Percentiles rank a stretch among this genome's conserved stretches.
These are phyloP conservation scores for Drosophila borborema DNA, from an alignment of 2,888 invertebrate genomes.

Conservation along the genomic window DNA sequence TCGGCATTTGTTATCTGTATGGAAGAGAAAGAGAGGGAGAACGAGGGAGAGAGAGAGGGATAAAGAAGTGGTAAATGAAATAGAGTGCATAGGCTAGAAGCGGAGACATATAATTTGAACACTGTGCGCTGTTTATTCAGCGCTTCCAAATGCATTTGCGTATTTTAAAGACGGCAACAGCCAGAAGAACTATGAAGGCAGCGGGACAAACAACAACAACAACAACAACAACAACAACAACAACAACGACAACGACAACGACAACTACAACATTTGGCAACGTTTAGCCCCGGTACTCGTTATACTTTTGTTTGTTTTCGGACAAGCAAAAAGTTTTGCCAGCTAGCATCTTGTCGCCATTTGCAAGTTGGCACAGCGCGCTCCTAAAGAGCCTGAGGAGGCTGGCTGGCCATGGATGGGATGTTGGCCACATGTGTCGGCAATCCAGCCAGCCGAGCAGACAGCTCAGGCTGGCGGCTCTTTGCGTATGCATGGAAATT, in stretches of 20 bases:
- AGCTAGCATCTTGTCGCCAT: slow-evolving; percentile 78
- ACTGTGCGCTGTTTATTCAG: slow-evolving; percentile 62
- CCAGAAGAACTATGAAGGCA: slow-evolving; percentile 1
- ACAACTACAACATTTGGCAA: slow-evolving; percentile 68
- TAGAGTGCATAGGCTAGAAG: neutral
- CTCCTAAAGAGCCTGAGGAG: slow-evolving; percentile 13
- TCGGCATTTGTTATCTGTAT: slow-evolving; percentile 83
- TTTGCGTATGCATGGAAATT: slow-evolving; percentile 74
- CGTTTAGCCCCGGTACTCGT: slow-evolving; percentile 65
- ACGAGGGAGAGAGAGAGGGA: slow-evolving; percentile 26
- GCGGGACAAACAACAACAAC: neutral
- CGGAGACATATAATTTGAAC: slow-evolving; percentile 38
- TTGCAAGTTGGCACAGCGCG: slow-evolving; percentile 73
- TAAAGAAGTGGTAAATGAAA: neutral
- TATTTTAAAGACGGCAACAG: slow-evolving; percentile 62
- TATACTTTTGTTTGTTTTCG: slow-evolving; percentile 68
- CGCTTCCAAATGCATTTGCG: slow-evolving; percentile 75
- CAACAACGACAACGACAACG: slow-evolving; percentile 18
- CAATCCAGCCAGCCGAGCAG: slow-evolving; percentile 21
- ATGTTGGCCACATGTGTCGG: slow-evolving; percentile 58
- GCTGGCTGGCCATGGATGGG: slow-evolving; percentile 1
- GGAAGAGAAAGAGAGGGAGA: slow-evolving; percentile 23
- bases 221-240: neutral
- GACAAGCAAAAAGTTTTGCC: slow-evolving; percentile 71
- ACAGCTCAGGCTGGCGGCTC: slow-evolving; percentile 48